A percentile compares a stretch with the other conserved stretches of the same genome.
Conservation (phyloP, 1,140 invertebrate species). For the Agrilus planipennis region DNA sequence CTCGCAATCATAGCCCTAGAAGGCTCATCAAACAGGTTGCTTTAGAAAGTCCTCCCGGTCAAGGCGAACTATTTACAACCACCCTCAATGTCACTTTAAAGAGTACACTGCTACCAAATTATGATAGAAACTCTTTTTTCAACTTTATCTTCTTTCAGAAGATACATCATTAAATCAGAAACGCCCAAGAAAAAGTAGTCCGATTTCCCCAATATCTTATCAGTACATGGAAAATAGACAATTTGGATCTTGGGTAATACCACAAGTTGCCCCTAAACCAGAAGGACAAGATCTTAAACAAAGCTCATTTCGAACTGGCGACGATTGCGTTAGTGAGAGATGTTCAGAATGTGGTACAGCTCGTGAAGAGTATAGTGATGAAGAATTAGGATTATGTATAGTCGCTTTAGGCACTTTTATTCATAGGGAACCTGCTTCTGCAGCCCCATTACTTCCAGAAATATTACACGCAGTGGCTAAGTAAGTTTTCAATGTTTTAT, state of each 20-base stretch:
- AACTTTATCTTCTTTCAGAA: constrained; percentile 6
- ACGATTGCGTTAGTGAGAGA: constrained; percentile 57
- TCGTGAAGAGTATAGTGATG: constrained; percentile 91
- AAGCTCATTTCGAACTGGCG: constrained; percentile 53
- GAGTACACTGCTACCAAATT: background rate
- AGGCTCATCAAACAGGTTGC: constrained; percentile 56
- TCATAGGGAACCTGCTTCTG: constrained; percentile 85
- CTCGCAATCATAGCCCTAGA: constrained; percentile 41
- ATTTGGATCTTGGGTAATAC: constrained; percentile 29
- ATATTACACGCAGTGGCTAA: constrained; percentile 80
- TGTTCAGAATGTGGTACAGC: constrained; percentile 70
- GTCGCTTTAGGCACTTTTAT: constrained; percentile 91
- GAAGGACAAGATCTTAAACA: constrained; percentile 40
- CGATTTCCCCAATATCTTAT: constrained; percentile 36
- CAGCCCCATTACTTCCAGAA: constrained; percentile 84
- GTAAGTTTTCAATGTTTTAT: constrained; percentile 37
- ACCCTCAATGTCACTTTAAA: constrained; percentile 5
- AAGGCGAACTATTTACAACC: constrained; percentile 23
- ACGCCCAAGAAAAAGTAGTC: constrained; percentile 33
- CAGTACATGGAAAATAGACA: constrained; percentile 35
- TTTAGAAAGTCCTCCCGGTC: constrained; percentile 46
- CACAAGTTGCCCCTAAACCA: constrained; percentile 24
- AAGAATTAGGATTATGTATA: constrained; percentile 90
- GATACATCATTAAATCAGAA: constrained; percentile 4
- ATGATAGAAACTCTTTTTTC: background rate